Conservation (phyloP, 2,113 vertebrate genomes). For the Perca schrenkii region DNA sequence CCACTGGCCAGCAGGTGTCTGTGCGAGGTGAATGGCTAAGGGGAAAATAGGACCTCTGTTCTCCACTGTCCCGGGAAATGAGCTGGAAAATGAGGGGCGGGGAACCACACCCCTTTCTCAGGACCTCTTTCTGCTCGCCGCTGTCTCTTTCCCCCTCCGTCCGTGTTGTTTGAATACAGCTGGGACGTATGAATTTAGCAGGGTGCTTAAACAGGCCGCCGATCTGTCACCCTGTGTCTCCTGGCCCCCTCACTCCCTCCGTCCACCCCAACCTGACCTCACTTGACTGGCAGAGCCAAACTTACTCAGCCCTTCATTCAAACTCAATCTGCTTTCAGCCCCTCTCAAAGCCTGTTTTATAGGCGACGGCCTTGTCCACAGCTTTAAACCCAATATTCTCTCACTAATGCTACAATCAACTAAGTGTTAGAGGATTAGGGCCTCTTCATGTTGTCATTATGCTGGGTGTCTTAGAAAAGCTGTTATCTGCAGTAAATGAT, state of each 20-base stretch:
- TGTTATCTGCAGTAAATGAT: constrained; percentile 30
- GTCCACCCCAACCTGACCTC: constrained; percentile 66
- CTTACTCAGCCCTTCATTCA: constrained; percentile 68
- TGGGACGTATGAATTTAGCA: constrained; percentile 85
- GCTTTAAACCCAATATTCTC: constrained; percentile 60
- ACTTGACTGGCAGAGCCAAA: constrained; percentile 58
- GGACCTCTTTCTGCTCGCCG: constrained; percentile 58
- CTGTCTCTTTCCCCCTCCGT: constrained; percentile 29
- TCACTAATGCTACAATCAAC: constrained; percentile 51
- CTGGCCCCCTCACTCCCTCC: background rate
- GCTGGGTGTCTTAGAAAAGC: constrained; percentile 19
- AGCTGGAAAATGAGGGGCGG: constrained; percentile 87
- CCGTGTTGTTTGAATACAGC: constrained; percentile 83
- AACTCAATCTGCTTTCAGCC: constrained; percentile 78
- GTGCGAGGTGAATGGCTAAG: constrained; percentile 71
- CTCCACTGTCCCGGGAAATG: constrained; percentile 83
- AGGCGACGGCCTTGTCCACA: constrained; percentile 44
- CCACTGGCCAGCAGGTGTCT: constrained; percentile 82
- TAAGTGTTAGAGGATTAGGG: constrained; percentile 48
- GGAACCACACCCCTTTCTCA: constrained; percentile 70
- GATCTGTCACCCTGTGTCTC: constrained; percentile 69
- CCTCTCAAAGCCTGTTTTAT: constrained; percentile 65
- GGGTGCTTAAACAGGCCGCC: constrained; percentile 80
- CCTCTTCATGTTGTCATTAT: constrained; percentile 51
- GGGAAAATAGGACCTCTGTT: constrained; percentile 76